These are phyloP conservation scores for Metacarcinus magister DNA, from an alignment of 2,888 invertebrate genomes.

Conservation along the genomic window DNA sequence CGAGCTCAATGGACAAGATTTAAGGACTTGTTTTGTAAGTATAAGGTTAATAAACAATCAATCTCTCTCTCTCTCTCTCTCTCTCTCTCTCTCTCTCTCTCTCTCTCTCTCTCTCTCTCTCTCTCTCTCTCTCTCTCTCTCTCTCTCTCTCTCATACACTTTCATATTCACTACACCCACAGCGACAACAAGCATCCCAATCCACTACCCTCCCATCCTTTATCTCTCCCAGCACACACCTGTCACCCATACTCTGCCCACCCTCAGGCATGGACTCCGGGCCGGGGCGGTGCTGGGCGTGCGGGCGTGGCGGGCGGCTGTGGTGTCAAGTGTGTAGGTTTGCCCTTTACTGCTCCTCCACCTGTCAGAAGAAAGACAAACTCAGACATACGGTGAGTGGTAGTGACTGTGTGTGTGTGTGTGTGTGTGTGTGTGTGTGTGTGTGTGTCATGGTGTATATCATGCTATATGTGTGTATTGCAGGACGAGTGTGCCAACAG, in stretches of 20 bases:
- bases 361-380: conserved; percentile 76
- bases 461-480: background rate
- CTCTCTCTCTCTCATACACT: background rate
- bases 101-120: too few species aligned
- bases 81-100: too few species aligned
- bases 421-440: background rate
- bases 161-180: background rate
- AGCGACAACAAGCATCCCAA: background rate
- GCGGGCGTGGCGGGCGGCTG: conserved; percentile 61
- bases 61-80: too few species aligned
- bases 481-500: conserved; percentile 79
- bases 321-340: conserved; percentile 72
- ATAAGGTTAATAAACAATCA: background rate
- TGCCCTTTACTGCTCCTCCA: conserved; percentile 75
- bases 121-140: background rate
- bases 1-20: too few species aligned
- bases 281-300: conserved; percentile 75
- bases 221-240: background rate
- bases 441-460: background rate
- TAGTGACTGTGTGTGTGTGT: background rate
- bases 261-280: conserved; percentile 71
- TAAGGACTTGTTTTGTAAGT: background rate
- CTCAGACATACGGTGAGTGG: conserved; percentile 75
- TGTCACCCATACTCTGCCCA: background rate
- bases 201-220: background rate